Conservation (phyloP, 2,888 invertebrate genomes). For the Automeris io region DNA sequence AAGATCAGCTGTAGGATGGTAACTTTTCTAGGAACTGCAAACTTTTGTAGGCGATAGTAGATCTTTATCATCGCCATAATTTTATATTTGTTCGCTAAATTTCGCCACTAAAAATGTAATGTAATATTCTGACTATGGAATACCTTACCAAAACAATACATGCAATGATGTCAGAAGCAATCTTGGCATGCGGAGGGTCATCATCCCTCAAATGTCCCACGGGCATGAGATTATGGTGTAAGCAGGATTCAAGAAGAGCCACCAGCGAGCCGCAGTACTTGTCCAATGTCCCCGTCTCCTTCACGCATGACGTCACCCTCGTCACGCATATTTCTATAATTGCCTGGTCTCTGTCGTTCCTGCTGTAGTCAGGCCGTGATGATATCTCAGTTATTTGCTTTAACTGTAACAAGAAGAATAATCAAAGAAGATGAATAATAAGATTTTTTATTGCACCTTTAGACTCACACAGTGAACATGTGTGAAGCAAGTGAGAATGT, state of each 20-base stretch:
- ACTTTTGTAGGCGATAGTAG: no score
- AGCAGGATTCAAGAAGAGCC: slow-evolving; percentile 89
- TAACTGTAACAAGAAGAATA: slow-evolving; percentile 68
- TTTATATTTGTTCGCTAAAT: no score
- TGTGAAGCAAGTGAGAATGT: no score
- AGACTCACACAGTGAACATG: neutral
- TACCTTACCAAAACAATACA: slow-evolving; percentile 91
- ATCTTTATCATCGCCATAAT: no score
- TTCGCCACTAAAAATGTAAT: neutral
- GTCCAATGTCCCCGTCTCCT: slow-evolving; percentile 92
- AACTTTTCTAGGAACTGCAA: no score
- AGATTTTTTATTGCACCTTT: neutral
- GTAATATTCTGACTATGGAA: neutral
- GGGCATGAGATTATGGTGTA: slow-evolving; percentile 92
- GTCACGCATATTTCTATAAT: slow-evolving; percentile 97
- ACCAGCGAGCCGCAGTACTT: slow-evolving; percentile 91
- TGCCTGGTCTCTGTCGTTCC: slow-evolving; percentile 94
- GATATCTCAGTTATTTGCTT: slow-evolving; percentile 88
- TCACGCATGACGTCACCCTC: slow-evolving; percentile 91
- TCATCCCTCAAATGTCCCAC: slow-evolving; percentile 81
- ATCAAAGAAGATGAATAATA: no score
- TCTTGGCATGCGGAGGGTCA: slow-evolving; percentile 97
- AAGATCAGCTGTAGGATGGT: no score
- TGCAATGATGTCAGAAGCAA: slow-evolving; percentile 95
- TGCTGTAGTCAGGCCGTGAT: slow-evolving; percentile 87